A percentile compares a stretch with the other conserved stretches of the same genome.
These are phyloP conservation scores for Eumaeus atala DNA, from an alignment of 1,140 invertebrate genomes.

Conservation along the genomic window DNA sequence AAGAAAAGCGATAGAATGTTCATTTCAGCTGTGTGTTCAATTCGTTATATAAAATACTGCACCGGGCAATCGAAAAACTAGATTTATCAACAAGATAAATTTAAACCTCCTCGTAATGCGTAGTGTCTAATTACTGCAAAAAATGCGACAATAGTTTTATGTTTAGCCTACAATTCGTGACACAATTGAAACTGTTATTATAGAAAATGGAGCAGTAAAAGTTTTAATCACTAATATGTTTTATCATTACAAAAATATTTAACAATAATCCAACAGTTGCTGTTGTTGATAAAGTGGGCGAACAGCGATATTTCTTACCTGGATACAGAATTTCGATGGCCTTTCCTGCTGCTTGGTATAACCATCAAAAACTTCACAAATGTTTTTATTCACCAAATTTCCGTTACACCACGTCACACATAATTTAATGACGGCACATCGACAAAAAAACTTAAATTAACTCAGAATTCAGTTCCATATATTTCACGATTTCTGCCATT, in stretches of 20 bases:
- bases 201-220: constrained; percentile 2
- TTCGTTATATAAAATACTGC: no score
- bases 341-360: constrained; percentile 16
- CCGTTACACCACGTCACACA: constrained; percentile 63
- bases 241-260: constrained; percentile 28
- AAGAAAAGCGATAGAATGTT: no score
- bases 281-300: constrained; percentile 42
- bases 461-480: constrained; percentile 24
- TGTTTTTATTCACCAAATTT: constrained; percentile 36
- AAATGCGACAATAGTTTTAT: constrained; percentile 28
- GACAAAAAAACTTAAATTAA: constrained; percentile 35
- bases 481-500: constrained; percentile 44
- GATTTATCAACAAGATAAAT: constrained; percentile 50
- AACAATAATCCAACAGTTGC: constrained; percentile 45
- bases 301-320: constrained; percentile 53
- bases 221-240: constrained; percentile 9
- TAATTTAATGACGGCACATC: constrained; percentile 40
- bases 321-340: constrained; percentile 28
- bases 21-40: no score
- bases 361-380: constrained; percentile 18
- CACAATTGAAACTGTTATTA: constrained; percentile 13
- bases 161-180: constrained; percentile 10
- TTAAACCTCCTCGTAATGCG: constrained; percentile 49
- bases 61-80: background rate
- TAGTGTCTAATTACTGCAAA: constrained; percentile 50